Base-by-base conservation (phyloP, 2,113 vertebrate species). In the Salvelinus namaycush region DNA sequence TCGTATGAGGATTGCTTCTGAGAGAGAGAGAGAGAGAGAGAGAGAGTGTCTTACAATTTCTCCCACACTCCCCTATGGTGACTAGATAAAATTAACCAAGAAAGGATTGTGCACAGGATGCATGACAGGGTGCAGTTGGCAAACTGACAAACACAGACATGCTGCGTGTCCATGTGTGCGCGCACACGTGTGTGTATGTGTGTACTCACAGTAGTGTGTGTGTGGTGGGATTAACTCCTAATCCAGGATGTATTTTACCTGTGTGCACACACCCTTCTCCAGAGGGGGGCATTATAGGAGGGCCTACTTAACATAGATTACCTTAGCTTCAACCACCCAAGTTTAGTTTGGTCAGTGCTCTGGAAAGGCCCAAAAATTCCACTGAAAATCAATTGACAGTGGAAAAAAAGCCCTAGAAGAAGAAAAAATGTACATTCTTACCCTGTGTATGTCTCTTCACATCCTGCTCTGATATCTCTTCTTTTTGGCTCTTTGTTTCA, bases 401-500 rank as follows among this genome's bases (percentile, higher is more conserved):
- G 12, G 13, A 3, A 13, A 54, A 54, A 13, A 18, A 54, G 16
- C 14, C 5, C 12, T 16, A 16, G 49, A 51, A 54, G 14, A 18
- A 12, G 9, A 11, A 39, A 39, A 9, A 51, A 14, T 4, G 4
- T 18, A 14, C 51, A 4, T 54, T 18, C 16, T 54, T 54, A 54
- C 3, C n/a, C 22, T 67, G 26, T 18, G 6, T 18, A 69, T 44
- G 31, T n/a, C 24, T 27, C 14, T 29, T 39, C 34, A 39, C 16
- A 39, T 22, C 31, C 29, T 44, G 16, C 8, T 44, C 7, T 64
- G 11, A 64, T 26, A 22, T 64, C 9, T 18, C 4, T 31, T 49
- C 18, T 65, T 14, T 8, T 31, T 16, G 60, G 11, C 4, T 65
- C 27, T 13, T 76, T 13, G 12, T 48, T 82, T 16, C 91, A 98